A percentile compares a stretch with the other conserved stretches of the same genome.
Conservation (phyloP, 2,113 vertebrate species). For the Corythaixoides concolor region DNA sequence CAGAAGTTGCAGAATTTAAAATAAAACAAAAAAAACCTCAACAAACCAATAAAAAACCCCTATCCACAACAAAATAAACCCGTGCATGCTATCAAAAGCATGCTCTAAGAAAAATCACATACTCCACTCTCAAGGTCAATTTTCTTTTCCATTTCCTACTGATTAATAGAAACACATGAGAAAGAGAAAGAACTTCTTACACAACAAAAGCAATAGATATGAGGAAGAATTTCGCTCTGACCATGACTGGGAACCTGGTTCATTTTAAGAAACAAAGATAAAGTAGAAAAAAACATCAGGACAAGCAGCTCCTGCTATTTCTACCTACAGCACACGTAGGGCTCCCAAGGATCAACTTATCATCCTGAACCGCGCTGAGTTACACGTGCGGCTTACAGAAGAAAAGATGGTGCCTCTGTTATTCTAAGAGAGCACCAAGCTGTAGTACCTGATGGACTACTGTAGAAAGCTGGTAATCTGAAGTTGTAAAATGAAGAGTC, state of each 20-base stretch:
- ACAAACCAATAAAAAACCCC: not conserved
- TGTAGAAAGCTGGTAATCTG: not conserved
- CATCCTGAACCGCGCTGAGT: not conserved
- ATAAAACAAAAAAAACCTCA: not conserved
- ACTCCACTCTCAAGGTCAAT: not conserved
- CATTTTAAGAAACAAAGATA: not conserved
- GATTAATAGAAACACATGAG: not conserved
- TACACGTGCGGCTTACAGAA: not conserved
- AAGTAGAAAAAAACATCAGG: not conserved
- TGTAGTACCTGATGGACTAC: not conserved
- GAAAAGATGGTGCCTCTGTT: not conserved
- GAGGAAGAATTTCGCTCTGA: not conserved
- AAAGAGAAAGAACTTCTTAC: not conserved
- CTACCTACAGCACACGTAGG: not conserved
- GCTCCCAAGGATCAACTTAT: not conserved
- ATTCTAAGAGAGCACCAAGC: not conserved
- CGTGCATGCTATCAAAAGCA: not conserved
- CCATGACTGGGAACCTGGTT: not conserved
- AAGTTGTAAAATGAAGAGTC: not conserved
- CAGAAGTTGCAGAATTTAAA: not conserved
- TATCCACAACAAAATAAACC: not conserved
- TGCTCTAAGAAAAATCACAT: not conserved
- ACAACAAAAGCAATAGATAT: fast-evolving
- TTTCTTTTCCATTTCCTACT: not conserved
- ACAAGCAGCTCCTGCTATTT: not conserved